Base-by-base conservation (phyloP, 2,888 invertebrate species). In the Melipona bicolor region DNA sequence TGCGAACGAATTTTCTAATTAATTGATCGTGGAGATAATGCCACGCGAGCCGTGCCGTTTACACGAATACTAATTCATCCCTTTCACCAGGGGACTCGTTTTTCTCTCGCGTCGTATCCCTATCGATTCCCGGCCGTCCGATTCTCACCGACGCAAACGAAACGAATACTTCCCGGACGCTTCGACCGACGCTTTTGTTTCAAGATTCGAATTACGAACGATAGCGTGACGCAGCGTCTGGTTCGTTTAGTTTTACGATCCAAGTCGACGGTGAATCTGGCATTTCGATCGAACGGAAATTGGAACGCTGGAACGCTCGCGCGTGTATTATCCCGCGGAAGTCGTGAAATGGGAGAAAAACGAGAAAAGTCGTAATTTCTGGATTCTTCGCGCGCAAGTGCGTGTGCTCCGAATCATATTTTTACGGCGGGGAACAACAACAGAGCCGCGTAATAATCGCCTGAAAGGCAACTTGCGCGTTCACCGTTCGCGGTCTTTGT, bases 381-480 rank as follows among this genome's bases (percentile, higher is more conserved):
- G 24, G 67, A 64, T 79, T 78, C 73, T 67, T 75, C 24, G 84
- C 43, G 84, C 43, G 2, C 9, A 77, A 52, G 49, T 68, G 73
- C 77, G 76, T 83, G 85, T 86, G 85, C 86, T 76, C 69, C 77
- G 81, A 87, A 88, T 88, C 85, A 76, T 83, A 79, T 69, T 65
- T 13, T 43, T 50, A 75, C 76, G 77, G 62, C 78, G 73, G 67
- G 76, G 83, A 86, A 84, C 83, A 87, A 84, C 84, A 59, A 56
- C 77, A 61, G 62, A 75, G 72, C 81, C 81, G 84, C 81, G 81
- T 84, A 90, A 88, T 87, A 83, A 83, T 84, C 74, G 74, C 77
- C 77, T 82, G 80, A 81, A 83, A 70, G 72, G 70, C 50, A 81
- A 85, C 81, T 78, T 65, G 87, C 72, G 75, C 83, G 67, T 68